Evolutionary conservation across 2,888 invertebrate species (phyloP), one percentile per base, ranked within the genome.

Genomic region (Hofmannophila pseudospretella): DNA sequence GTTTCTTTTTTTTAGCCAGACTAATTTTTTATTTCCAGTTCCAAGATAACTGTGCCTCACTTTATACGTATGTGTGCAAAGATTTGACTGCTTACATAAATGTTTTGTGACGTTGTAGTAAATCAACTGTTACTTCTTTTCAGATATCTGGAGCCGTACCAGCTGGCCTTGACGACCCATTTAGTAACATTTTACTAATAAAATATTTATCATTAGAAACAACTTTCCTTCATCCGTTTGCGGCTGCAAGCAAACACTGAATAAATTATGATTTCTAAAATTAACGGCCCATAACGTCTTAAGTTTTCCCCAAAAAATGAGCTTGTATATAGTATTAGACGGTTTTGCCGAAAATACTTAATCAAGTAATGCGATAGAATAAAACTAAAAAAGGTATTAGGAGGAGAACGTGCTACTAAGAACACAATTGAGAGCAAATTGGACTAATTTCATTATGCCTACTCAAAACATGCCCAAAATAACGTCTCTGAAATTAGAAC

Each of bases 401-500:
- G n/a, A n/a, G n/a, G n/a, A n/a, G n/a, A n/a, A n/a, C 16, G 16
- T 16, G 16, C 16, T 5, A 16, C 16, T 16, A 16, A 38, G 42
- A 41, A 56, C 43, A 75, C 72, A 77, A 76, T 74, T 67, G 41
- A 35, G 42, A 41, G 50, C 54, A 75, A 78, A 75, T 80, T 75
- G 66, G 62, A 65, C 54, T 58, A 71, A 76, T 75, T 75, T 65
- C 48, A 31, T 46, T 56, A 51, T 47, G 39, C 28, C 25, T 22
- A 27, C 48, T 58, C 55, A 60, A 67, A 66, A 62, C 49, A 55
- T 58, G 53, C 58, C 64, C 48, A 65, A 69, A 74, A 73, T 76
- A 70, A 61, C 63, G 48, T 39, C 37, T 62, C 70, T 63, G 57
- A 58, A 76, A 75, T 76, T 69, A 73, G 78, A 75, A 66, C 64